Base-by-base conservation (phyloP, 2,113 vertebrate species). In the Antechinus flavipes region DNA sequence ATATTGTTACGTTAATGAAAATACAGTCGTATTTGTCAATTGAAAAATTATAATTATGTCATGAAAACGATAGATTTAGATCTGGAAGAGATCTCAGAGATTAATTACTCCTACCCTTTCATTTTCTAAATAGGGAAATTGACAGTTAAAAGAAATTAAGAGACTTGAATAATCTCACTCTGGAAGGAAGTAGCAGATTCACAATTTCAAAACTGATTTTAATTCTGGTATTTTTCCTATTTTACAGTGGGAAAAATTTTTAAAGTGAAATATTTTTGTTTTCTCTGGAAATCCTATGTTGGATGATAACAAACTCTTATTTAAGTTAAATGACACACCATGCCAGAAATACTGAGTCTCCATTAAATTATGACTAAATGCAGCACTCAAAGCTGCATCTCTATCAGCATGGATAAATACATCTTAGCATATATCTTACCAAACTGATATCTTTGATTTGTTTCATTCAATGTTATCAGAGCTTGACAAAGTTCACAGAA, bases 231-330 rank as follows among this genome's bases (percentile, higher is more conserved):
- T n/a, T 76, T n/a, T n/a, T 19, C 61, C 35, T 23, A 19, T 93
- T 94, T 55, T n/a, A n/a, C 49, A 22, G 19, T 49, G 49, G 49
- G 49, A 49, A 49, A 49, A 49, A 49, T 7, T 93, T 94, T 55
- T n/a, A 47, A 35, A 22, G 19, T 95, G 55, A 97, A 2, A 55
- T n/a, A 55, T 92, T 52, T 94, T 42, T n/a, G 16, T 93, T 95
- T 68, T 54, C 24, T 92, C 42, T 93, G 42, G 91, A 90, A 93
- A 93, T 4, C 90, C 61, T 35, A 35, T 12, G 3, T 68, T 68
- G 0, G 49, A 53, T 84, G 84, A 49, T 50, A 89, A 90, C 42
- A 95, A 96, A 24, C n/a, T 92, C 25, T 9, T 53, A 26, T 58
- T 5, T 89, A 54, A 97, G n/a, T 23, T 10, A 94, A 93, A 76